These are phyloP conservation scores for Littorina saxatilis DNA, from an alignment of 1,140 invertebrate genomes.

Conservation along the genomic window DNA sequence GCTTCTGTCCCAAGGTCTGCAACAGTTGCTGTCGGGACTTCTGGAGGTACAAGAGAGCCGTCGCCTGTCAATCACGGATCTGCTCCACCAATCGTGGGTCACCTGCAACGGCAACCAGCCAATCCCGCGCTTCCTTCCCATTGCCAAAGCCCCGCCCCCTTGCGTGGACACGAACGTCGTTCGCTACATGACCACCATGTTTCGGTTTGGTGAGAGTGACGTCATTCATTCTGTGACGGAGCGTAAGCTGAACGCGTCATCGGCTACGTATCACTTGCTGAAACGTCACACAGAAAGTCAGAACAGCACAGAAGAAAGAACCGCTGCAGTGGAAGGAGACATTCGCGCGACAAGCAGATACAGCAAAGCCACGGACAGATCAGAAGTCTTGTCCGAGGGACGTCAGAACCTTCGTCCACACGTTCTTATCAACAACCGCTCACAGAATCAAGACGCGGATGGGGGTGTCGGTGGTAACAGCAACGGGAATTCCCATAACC, in stretches of 20 bases:
- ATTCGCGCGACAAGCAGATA: background rate
- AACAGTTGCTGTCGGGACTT: conserved; percentile 62
- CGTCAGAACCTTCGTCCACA: background rate
- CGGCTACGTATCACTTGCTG: conserved; percentile 58
- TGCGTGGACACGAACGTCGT: conserved; percentile 53
- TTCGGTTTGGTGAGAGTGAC: conserved; percentile 62
- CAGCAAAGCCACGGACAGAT: background rate
- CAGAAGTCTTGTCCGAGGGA: background rate
- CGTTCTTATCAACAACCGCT: background rate
- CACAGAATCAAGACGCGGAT: no score
- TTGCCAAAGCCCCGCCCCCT: conserved; percentile 45
- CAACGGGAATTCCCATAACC: background rate
- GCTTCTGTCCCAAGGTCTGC: conserved; percentile 66
- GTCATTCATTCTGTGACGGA: conserved; percentile 59
- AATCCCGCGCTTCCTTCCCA: conserved; percentile 45
- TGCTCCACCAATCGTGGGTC: conserved; percentile 64
- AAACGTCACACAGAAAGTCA: conserved; percentile 22
- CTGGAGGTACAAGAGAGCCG: conserved; percentile 56
- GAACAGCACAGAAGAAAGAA: background rate
- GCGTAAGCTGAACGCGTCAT: conserved; percentile 60
- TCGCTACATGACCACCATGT: conserved; percentile 62
- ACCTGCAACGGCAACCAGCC: conserved; percentile 45
- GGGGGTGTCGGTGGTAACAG: background rate
- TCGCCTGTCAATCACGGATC: conserved; percentile 62
- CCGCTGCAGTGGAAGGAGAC: background rate